A percentile compares a stretch with the other conserved stretches of the same genome.
Evolutionary conservation across 2,888 invertebrate genomes (phyloP).

Genomic region (Drosophila merina): DNA sequence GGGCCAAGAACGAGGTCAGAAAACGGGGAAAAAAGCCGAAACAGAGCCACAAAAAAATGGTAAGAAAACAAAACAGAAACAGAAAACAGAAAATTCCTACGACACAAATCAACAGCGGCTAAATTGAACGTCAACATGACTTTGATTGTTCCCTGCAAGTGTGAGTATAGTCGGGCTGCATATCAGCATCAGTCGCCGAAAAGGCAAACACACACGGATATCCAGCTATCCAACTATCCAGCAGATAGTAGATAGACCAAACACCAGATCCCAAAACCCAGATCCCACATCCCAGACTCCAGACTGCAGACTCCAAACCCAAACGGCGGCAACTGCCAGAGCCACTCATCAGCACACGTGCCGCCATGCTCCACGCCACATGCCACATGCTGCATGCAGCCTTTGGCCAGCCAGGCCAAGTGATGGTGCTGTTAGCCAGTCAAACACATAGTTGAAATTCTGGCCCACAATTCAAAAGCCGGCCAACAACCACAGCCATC

Average conservation of each 20-base stretch:
- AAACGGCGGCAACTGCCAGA: constrained; percentile 19
- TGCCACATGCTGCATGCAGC: constrained; percentile 17
- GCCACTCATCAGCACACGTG: constrained; percentile 45
- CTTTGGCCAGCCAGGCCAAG: not conserved
- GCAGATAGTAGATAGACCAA: constrained; percentile 14
- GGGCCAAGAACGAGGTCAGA: constrained; percentile 38
- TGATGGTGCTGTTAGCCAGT: constrained; percentile 34
- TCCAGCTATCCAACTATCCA: constrained; percentile 16
- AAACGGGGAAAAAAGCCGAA: constrained; percentile 18
- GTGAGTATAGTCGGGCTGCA: constrained; percentile 32
- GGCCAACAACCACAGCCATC: constrained; percentile 41
- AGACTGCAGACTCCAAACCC: not conserved
- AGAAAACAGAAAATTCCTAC: constrained; percentile 33
- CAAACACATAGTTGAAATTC: constrained; percentile 50
- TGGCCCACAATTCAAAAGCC: constrained; percentile 43
- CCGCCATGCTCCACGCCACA: not conserved
- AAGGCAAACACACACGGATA: constrained; percentile 37
- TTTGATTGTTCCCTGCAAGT: constrained; percentile 61
- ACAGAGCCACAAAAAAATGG: constrained; percentile 34
- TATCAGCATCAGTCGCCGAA: constrained; percentile 40
- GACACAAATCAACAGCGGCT: constrained; percentile 71
- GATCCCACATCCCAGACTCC: not conserved
- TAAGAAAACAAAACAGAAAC: constrained; percentile 16
- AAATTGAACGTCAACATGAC: constrained; percentile 75
- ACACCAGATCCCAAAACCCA: constrained; percentile 19